Base-by-base conservation (phyloP, 2,113 vertebrate species). In the Vanacampus margaritifer region DNA sequence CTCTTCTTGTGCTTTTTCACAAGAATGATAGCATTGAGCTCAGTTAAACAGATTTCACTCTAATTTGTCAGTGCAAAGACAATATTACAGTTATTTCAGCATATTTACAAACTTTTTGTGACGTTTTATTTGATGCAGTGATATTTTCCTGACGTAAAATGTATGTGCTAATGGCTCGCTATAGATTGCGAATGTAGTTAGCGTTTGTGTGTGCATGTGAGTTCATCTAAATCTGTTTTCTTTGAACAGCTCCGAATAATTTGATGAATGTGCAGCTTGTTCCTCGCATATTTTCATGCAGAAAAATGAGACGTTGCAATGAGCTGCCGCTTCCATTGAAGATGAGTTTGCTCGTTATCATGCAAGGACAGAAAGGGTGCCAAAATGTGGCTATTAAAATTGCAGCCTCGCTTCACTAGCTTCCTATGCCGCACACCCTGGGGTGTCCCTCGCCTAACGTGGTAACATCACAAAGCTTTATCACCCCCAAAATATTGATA, bases 321-420 rank as follows among this genome's bases (percentile, higher is more conserved):
- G 28, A 58, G 56, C 28, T 14, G 3, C 35, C 1, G 58, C 19
- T 37, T 60, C 19, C 60, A 62, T 17, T 19, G 17, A 28, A 35
- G 8, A 50, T 64, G 26, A 36, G 17, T 28, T 36, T n/a, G 17
- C 43, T 50, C 43, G 28, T 35, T 50, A 48, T 50, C 45, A n/a
- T 17, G 63, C 45, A 36, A 65, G 46, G 63, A 36, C 63, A 50
- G 45, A 51, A 65, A 21, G 21, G 50, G 45, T 50, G 63, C 26
- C 45, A 64, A 50, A 50, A 19, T 63, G 24, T 32, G 24, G 17
- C 26, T 64, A 46, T 35, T 32, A 64, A 64, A 48, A 64, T 64
- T 46, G 62, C 24, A 12, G 17, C 28, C 45, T 48, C 28, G 45
- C 45, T 48, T 64, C 43, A 28, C 16, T 35, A 32, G 48, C 41